These are phyloP conservation scores for Rattus rattus DNA, from an alignment of 2,113 vertebrate genomes.

Conservation along the genomic window DNA sequence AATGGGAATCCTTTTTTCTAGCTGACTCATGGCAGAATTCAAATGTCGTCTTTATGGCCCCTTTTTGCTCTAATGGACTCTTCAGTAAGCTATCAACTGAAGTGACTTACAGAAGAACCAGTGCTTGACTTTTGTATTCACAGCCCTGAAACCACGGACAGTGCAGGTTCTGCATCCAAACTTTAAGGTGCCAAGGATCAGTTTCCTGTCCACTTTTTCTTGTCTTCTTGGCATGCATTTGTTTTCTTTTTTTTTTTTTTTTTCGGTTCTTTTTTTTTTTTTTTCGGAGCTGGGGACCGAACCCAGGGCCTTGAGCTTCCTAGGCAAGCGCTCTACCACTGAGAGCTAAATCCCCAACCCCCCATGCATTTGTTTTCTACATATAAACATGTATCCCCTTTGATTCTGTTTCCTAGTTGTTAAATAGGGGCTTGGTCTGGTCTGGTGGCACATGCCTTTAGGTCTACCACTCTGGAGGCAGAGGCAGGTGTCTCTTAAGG, in stretches of 20 bases:
- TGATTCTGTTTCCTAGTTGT: neutral
- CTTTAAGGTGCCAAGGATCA: neutral
- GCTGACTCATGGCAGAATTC: neutral
- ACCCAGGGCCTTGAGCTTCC: too few species aligned
- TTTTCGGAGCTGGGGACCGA: too few species aligned
- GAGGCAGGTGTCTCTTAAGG: too few species aligned
- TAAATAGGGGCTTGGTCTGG: neutral
- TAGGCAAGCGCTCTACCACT: too few species aligned
- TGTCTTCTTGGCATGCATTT: neutral
- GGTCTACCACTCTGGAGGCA: neutral
- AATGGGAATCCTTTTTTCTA: slow-evolving; percentile 7
- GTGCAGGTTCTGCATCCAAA: neutral
- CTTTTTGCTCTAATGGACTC: neutral
- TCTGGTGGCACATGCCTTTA: neutral
- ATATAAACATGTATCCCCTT: neutral
- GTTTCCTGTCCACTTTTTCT: neutral
- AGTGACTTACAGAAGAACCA: neutral
- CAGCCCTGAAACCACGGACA: neutral
- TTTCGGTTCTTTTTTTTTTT: too few species aligned
- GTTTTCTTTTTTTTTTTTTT: too few species aligned
- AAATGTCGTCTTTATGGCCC: neutral
- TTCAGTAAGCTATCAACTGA: neutral
- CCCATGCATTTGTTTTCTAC: neutral
- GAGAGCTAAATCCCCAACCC: too few species aligned
- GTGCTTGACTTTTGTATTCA: neutral